Evolutionary conservation across 2,797 vertebrate genomes (phyloP).

Genomic region (Aphelocoma californica): DNA sequence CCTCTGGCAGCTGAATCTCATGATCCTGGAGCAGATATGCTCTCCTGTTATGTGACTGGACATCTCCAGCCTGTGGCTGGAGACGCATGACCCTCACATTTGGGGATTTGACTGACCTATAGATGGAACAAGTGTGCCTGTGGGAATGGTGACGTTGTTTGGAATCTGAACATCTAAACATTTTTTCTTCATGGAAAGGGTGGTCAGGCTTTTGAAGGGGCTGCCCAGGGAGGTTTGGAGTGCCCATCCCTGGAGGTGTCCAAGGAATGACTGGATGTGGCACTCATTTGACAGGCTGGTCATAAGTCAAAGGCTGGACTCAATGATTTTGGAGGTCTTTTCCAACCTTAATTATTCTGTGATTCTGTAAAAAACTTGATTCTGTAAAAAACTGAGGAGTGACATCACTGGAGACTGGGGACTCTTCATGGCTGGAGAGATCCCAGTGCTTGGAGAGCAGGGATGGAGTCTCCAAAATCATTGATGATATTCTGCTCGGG

Average conservation of each 20-base stretch:
- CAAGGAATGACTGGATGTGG: not conserved
- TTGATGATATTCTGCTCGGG: not conserved
- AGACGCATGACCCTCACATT: fast-evolving
- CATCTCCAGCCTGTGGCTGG: not conserved
- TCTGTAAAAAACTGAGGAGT: too few relatives aligned
- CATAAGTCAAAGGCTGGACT: not conserved
- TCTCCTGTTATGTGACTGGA: not conserved
- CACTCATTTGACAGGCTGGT: not conserved
- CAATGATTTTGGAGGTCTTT: not conserved
- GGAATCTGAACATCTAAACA: not conserved
- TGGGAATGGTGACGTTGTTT: not conserved
- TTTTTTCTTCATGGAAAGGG: not conserved
- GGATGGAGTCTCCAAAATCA: not conserved
- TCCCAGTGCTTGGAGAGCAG: not conserved
- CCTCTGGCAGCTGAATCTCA: not conserved
- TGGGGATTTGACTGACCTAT: not conserved
- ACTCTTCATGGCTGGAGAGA: not conserved
- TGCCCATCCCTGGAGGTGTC: not conserved
- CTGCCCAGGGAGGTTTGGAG: not conserved
- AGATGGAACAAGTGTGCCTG: not conserved
- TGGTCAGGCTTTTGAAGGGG: not conserved
- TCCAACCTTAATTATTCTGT: not conserved
- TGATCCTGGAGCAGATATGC: not conserved
- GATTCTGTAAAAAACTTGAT: not conserved
- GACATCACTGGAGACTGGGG: not conserved